Conservation (phyloP, 92 coral and sea anemone species). For the Palythoa heliodiscus region DNA sequence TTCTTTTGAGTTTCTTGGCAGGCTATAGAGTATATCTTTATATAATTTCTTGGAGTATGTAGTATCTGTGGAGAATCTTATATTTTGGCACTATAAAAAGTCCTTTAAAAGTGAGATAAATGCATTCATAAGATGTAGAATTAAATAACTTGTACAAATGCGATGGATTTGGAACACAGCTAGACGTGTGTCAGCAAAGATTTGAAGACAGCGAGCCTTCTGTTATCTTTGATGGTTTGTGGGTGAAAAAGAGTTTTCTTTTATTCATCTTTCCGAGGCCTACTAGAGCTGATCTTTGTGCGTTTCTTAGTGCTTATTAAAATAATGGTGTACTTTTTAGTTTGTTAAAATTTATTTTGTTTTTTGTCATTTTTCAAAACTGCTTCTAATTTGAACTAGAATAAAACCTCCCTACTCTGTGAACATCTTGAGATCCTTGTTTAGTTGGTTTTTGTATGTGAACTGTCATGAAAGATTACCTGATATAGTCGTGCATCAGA, state of each 20-base stretch:
- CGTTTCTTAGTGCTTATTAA: too few species aligned
- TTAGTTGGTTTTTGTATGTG: too few species aligned
- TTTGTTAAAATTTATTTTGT: too few species aligned
- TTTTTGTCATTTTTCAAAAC: too few species aligned
- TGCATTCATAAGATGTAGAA: constrained; percentile 29
- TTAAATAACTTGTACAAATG: background rate
- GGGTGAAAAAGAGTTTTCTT: background rate
- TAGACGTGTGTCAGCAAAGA: background rate
- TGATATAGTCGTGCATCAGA: background rate
- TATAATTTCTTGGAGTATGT: constrained; percentile 11
- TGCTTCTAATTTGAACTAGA: too few species aligned
- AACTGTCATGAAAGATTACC: too few species aligned
- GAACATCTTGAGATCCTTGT: too few species aligned
- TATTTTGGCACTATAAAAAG: constrained; percentile 11
- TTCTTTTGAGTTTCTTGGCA: background rate
- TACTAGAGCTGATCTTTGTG: background rate
- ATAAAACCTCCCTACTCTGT: too few species aligned
- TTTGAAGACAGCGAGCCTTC: background rate
- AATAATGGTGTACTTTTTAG: too few species aligned
- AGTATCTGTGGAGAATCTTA: constrained; percentile 13
- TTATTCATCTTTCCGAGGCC: too few species aligned
- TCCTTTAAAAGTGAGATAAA: background rate
- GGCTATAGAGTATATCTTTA: constrained; percentile 6
- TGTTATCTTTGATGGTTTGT: background rate
- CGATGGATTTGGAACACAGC: background rate